Conservation (phyloP, 2,888 invertebrate species). For the Leucania comma region DNA sequence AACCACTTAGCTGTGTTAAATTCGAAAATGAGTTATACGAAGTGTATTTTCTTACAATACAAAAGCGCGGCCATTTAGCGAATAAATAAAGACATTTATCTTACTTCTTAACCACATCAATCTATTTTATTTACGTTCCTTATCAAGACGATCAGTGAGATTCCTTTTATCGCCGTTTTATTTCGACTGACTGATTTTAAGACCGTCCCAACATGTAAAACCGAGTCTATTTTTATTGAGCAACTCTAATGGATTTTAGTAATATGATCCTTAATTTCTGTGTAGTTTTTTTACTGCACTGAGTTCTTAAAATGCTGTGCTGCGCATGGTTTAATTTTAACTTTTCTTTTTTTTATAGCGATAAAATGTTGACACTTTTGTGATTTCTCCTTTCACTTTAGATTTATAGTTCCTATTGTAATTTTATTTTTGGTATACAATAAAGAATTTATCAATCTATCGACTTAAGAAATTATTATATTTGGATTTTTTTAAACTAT, state of each 20-base stretch:
- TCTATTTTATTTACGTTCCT: conserved; percentile 47
- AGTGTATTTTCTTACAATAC: background rate
- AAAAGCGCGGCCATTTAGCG: background rate
- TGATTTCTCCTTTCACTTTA: conserved; percentile 29
- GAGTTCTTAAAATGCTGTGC: conserved; percentile 78
- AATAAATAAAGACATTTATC: conserved; percentile 17
- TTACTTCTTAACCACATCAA: conserved; percentile 10
- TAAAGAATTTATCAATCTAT: no score
- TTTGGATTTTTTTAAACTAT: background rate
- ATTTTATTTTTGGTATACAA: no score
- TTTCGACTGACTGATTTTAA: conserved; percentile 85
- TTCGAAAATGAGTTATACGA: background rate
- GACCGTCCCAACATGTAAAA: conserved; percentile 58
- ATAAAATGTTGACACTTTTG: conserved; percentile 71
- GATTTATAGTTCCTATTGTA: background rate
- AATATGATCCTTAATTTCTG: conserved; percentile 87
- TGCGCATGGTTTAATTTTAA: conserved; percentile 75
- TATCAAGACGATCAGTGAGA: conserved; percentile 67
- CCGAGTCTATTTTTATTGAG: conserved; percentile 87
- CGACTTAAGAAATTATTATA: no score
- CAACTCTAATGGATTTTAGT: conserved; percentile 88
- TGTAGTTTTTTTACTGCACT: conserved; percentile 81
- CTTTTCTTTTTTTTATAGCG: conserved; percentile 70
- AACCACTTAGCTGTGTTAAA: background rate
- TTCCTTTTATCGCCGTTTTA: conserved; percentile 76